These are phyloP conservation scores for Geopemphigus sp. DNA, from an alignment of 1,140 invertebrate species.

Conservation along the genomic window DNA sequence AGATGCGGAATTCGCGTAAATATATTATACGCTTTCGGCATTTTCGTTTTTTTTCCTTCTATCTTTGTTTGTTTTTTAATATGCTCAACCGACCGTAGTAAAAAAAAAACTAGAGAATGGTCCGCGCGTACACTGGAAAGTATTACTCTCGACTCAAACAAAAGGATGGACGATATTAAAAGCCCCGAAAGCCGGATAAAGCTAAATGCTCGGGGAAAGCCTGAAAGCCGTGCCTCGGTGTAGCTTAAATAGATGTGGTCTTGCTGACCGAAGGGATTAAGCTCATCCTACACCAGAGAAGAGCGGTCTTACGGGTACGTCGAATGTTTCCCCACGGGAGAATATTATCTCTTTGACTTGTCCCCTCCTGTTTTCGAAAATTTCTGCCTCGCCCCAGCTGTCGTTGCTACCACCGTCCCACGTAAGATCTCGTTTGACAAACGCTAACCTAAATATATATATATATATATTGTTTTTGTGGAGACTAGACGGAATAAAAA, in stretches of 20 bases:
- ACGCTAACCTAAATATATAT: conserved; percentile 15
- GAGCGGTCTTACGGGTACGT: conserved; percentile 25
- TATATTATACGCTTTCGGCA: no score
- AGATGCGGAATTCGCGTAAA: neutral
- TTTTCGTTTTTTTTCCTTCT: no score
- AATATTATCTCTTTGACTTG: conserved; percentile 46
- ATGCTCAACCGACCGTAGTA: conserved; percentile 23
- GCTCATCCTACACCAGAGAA: conserved; percentile 42
- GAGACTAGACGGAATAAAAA: neutral
- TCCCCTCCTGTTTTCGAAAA: neutral
- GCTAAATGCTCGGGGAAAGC: conserved; percentile 48
- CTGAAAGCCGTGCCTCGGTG: conserved; percentile 42
- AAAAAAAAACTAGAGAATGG: conserved; percentile 39
- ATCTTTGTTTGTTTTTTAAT: neutral
- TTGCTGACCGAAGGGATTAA: conserved; percentile 49
- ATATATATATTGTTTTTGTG: conserved; percentile 19
- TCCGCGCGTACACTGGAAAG: conserved; percentile 12
- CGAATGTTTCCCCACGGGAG: conserved; percentile 42
- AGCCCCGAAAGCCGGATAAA: conserved; percentile 49
- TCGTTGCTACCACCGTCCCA: neutral
- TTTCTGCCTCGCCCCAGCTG: neutral
- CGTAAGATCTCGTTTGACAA: conserved; percentile 30
- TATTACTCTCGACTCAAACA: conserved; percentile 44
- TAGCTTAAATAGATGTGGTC: conserved; percentile 48
- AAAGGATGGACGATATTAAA: conserved; percentile 49